Evolutionary conservation across 2,797 vertebrate species (phyloP).

Genomic region (Crax fasciolata): DNA sequence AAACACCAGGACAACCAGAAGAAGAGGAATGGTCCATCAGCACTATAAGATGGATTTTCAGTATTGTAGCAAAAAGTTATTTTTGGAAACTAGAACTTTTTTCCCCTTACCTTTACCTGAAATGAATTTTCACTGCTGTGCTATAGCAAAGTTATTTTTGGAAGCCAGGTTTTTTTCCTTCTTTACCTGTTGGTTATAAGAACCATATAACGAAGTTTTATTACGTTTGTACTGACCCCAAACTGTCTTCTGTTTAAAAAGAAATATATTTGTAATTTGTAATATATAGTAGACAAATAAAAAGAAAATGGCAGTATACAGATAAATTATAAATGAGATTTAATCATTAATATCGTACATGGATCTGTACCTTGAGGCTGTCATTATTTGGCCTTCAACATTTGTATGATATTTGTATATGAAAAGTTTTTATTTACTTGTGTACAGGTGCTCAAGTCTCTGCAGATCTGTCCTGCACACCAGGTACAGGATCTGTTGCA

Average conservation of each 20-base stretch:
- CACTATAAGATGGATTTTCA: neutral
- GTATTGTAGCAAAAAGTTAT: neutral
- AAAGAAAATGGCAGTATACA: conserved; percentile 19
- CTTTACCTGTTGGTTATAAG: neutral
- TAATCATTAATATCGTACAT: conserved; percentile 66
- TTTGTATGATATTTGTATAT: conserved; percentile 15
- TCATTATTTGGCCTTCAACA: conserved; percentile 14
- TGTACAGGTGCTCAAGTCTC: neutral
- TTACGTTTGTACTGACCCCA: neutral
- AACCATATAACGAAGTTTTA: neutral
- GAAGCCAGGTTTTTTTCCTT: neutral
- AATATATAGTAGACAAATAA: conserved; percentile 46
- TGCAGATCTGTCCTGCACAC: neutral
- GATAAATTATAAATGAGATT: conserved; percentile 64
- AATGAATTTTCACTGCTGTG: neutral
- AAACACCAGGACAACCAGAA: neutral
- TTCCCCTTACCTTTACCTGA: neutral
- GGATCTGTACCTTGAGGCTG: neutral
- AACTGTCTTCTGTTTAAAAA: conserved; percentile 19
- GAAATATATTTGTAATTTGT: neutral
- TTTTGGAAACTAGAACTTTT: neutral
- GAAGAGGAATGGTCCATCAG: neutral
- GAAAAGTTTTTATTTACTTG: conserved; percentile 18
- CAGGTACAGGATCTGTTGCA: neutral
- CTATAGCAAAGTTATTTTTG: neutral